Evolutionary conservation across 1,140 invertebrate species (phyloP), one percentile per base, ranked within the genome.

Genomic region (Diorhabda elongata): DNA sequence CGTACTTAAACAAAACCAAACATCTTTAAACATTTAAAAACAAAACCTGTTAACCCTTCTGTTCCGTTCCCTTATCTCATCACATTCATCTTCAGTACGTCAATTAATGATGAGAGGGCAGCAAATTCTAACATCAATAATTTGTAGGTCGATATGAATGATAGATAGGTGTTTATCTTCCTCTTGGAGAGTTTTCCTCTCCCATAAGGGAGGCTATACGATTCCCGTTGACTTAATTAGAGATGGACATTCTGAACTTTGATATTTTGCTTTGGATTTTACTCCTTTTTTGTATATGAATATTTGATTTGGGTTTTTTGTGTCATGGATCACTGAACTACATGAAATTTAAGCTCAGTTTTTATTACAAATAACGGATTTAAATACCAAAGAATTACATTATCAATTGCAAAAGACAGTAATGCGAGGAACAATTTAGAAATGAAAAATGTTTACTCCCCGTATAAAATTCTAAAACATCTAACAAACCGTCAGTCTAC

Each of bases 151-250:
- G 47, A 52, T 52, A 52, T 52, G n/a, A 52, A 52, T 52, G 47
- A 52, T 52, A 52, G 47, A 52, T 52, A 52, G 47, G 47, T 52
- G 47, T 52, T 52, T 52, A 52, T 52, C 47, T 52, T 52, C 47
- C 47, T 52, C n/a, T 6, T 52, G 47, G 47, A 52, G 47, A 52
- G 47, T 52, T 52, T 52, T n/a, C 47, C 6, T 52, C 47, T 52
- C 47, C 47, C 47, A 52, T 6, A 52, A n/a, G 47, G 47, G 47
- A 8, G n/a, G 47, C 47, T n/a, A 52, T n/a, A 52, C 47, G 47
- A 52, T 52, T 6, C 47, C 47, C 47, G 47, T 4, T n/a, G 47
- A 8, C n/a, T 52, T 52, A 52, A 52, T n/a, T n/a, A n/a, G 47
- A 52, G 47, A 52, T 52, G 47, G 47, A 52, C 47, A 52, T 52